Evolutionary conservation across 2,113 vertebrate genomes (phyloP).

Genomic region (Eidolon helvum): DNA sequence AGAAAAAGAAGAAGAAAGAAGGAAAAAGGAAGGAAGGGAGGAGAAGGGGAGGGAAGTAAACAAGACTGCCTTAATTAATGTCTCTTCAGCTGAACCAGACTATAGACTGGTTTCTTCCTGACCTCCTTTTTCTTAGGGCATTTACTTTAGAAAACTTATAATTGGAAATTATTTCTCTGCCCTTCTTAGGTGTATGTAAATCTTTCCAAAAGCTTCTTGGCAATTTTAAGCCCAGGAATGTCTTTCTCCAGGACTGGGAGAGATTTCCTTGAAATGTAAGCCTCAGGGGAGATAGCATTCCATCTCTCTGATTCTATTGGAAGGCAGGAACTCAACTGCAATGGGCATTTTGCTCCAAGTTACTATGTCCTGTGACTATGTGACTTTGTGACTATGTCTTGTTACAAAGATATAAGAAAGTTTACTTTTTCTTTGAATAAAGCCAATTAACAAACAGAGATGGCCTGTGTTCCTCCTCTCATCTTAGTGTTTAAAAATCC

Average conservation of each 20-base stretch:
- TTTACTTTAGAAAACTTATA: not conserved
- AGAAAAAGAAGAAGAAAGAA: too few species aligned
- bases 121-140: not conserved
- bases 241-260: not conserved
- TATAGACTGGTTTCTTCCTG: not conserved
- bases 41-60: not conserved
- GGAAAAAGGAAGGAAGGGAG: too few species aligned
- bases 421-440: not conserved
- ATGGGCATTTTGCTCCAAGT: not conserved
- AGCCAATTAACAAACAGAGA: not conserved
- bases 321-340: not conserved
- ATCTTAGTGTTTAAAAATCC: not conserved
- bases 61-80: rapidly evolving
- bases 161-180: not conserved
- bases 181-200: not conserved
- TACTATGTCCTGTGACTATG: not conserved
- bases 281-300: not conserved
- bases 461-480: not conserved
- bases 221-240: not conserved
- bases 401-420: not conserved
- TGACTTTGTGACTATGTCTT: not conserved
- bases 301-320: not conserved
- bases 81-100: not conserved
- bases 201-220: not conserved
- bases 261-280: not conserved